phyloP scores from a whole-genome alignment of 2,888 invertebrate species.

The Eupithecia subfuscata region DNA sequence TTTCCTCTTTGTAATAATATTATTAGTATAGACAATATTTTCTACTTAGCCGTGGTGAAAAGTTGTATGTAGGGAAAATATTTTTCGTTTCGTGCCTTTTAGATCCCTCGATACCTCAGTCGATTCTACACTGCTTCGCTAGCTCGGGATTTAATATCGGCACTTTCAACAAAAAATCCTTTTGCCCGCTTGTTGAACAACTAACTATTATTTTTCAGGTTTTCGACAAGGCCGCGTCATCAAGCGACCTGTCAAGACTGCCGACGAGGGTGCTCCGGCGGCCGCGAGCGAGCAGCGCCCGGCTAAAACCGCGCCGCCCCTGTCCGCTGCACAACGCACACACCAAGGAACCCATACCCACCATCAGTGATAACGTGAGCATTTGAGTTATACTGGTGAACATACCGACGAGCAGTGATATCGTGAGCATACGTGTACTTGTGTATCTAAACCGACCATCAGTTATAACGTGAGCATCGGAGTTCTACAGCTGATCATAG shows the following conservation, averaged over 20 bases:
- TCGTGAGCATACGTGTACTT: background rate
- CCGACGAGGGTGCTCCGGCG: conserved; percentile 35
- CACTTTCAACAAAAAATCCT: no score
- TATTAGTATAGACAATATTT: no score
- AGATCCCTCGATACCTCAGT: no score
- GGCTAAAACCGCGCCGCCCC: conserved; percentile 57
- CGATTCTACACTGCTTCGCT: no score
- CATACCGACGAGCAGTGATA: background rate
- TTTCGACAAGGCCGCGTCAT: conserved; percentile 71
- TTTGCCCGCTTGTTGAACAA: no score
- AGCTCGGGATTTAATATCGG: no score
- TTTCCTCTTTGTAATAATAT: no score
- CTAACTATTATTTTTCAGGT: conserved; percentile 42
- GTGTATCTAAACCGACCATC: background rate
- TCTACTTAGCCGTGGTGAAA: no score
- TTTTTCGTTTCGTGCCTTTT: no score
- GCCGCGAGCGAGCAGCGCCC: conserved; percentile 38
- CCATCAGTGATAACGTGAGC: conserved; percentile 8
- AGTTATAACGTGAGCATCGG: background rate
- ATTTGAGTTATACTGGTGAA: background rate
- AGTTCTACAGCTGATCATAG: background rate
- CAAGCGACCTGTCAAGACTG: conserved; percentile 59
- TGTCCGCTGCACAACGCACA: conserved; percentile 68
- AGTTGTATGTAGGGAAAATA: no score
- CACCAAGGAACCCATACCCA: conserved; percentile 57